Evolutionary conservation across 2,888 invertebrate species (phyloP).

Genomic region (Scaptomyza caliginosa): DNA sequence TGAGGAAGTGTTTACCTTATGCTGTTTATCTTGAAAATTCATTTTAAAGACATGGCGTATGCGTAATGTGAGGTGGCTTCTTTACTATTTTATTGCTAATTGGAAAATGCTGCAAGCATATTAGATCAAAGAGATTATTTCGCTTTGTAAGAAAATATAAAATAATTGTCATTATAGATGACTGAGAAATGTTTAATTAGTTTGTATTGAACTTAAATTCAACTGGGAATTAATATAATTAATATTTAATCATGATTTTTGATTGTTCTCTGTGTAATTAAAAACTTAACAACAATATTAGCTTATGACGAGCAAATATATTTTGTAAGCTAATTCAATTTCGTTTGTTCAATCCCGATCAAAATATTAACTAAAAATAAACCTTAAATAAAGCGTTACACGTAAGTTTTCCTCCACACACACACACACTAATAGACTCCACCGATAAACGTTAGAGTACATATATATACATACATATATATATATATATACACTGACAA

Average conservation of each 20-base stretch:
- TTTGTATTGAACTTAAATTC: background rate
- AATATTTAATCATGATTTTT: background rate
- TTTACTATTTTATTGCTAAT: constrained; percentile 20
- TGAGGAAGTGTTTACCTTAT: constrained; percentile 49
- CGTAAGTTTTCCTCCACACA: background rate
- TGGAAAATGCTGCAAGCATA: constrained; percentile 35
- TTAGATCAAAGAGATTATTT: constrained; percentile 49
- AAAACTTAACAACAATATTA: background rate
- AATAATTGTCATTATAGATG: constrained; percentile 12
- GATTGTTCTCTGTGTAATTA: background rate
- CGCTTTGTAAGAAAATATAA: background rate
- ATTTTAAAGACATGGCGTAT: constrained; percentile 25
- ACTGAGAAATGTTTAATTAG: constrained; percentile 15
- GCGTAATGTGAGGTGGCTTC: constrained; percentile 23
- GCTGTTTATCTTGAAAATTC: constrained; percentile 25
- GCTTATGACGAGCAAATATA: no score
- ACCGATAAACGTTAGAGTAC: constrained; percentile 1
- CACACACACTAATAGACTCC: background rate
- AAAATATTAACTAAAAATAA: constrained; percentile 10
- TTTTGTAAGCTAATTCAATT: background rate
- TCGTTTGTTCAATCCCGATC: background rate
- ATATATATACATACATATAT: constrained; percentile 3
- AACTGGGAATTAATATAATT: background rate
- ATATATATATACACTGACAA: constrained; percentile 3
- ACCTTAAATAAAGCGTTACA: constrained; percentile 25